These are phyloP conservation scores for Strix aluco DNA, from an alignment of 2,113 vertebrate species.

Conservation along the genomic window DNA sequence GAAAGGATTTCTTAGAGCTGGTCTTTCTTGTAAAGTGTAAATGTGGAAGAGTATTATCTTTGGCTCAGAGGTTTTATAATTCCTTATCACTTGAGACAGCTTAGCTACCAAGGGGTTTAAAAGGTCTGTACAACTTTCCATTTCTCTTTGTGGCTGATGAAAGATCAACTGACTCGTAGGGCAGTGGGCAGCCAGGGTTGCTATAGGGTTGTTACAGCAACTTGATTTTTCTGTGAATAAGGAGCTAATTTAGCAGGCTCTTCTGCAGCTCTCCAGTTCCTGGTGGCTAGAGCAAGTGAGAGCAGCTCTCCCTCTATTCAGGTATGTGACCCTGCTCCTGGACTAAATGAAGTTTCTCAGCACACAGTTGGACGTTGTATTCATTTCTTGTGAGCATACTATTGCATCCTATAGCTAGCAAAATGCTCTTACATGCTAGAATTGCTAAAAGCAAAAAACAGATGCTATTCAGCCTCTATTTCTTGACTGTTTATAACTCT, in stretches of 20 bases:
- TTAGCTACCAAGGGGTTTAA: neutral
- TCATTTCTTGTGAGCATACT: accelerated
- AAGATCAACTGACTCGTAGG: neutral
- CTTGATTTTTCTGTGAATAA: conserved; percentile 37
- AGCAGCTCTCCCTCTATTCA: neutral
- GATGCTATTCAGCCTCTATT: neutral
- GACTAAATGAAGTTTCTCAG: neutral
- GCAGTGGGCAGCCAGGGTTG: conserved; percentile 15
- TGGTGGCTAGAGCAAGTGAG: neutral
- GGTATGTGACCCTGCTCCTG: neutral
- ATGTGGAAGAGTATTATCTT: neutral
- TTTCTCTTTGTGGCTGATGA: conserved; percentile 17
- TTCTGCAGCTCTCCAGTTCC: conserved; percentile 9
- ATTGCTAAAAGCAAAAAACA: neutral
- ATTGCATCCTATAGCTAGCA: neutral
- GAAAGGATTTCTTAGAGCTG: neutral
- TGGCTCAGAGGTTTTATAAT: neutral
- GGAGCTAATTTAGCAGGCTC: neutral
- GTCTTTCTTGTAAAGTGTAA: neutral
- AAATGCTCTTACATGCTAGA: neutral
- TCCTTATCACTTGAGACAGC: neutral
- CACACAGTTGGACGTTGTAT: neutral
- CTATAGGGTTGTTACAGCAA: conserved; percentile 47
- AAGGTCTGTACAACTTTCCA: neutral
- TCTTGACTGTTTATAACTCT: neutral